Conservation (phyloP, 2,113 vertebrate genomes). For the Acrocephalus kingi region DNA sequence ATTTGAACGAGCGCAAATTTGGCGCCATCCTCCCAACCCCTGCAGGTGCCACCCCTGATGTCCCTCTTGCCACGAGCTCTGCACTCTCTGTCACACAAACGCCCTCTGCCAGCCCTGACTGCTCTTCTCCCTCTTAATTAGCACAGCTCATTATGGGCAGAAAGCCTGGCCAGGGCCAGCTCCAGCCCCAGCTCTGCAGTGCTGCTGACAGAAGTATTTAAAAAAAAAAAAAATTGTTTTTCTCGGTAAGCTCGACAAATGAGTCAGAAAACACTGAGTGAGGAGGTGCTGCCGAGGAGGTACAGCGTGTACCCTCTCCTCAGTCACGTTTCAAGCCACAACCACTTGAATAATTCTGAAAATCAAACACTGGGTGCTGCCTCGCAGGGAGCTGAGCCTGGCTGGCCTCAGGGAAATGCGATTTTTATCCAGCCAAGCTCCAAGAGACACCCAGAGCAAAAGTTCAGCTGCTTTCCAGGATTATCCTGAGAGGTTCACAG, state of each 20-base stretch:
- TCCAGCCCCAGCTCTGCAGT: background rate
- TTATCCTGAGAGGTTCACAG: fast-evolving
- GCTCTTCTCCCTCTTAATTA: background rate
- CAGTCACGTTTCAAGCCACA: constrained; percentile 73
- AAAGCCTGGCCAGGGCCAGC: background rate
- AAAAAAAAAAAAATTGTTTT: constrained; percentile 64
- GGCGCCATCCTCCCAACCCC: fast-evolving
- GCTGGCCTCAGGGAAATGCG: background rate
- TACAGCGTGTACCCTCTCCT: constrained; percentile 17
- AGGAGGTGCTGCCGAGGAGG: background rate
- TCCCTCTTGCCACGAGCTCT: background rate
- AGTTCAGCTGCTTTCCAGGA: background rate
- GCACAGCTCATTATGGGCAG: background rate
- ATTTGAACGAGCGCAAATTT: fast-evolving
- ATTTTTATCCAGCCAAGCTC: background rate
- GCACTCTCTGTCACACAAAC: background rate
- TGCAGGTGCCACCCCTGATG: fast-evolving
- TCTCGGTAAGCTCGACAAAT: constrained; percentile 66
- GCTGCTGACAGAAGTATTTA: constrained; percentile 63
- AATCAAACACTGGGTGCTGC: background rate
- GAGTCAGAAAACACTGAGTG: constrained; percentile 64
- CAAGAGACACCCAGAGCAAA: background rate
- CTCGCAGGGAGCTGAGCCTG: background rate
- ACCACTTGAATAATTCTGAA: constrained; percentile 64
- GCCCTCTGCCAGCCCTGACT: background rate